Base-by-base conservation (phyloP, 2,113 vertebrate species). In the Fulica atra region DNA sequence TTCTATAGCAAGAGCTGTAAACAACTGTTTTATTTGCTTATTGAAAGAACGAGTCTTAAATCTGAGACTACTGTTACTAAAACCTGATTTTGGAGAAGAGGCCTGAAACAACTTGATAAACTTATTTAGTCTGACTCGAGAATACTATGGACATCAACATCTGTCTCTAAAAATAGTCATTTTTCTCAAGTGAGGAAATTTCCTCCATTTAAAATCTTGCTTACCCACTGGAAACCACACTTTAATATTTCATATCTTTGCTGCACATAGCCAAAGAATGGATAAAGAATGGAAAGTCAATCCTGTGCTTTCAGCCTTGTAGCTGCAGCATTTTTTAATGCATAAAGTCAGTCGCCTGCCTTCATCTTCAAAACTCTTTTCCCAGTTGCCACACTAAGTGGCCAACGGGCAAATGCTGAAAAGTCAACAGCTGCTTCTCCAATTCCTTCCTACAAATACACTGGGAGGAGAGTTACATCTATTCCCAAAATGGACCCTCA, bases 211-310 rank as follows among this genome's bases (percentile, higher is more conserved):
- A 93, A 89, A 95, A 95, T 95, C 81, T 64, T 95, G 92, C 91
- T 88, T 95, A 93, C 90, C 83, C 78, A 46, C 90, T 92, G 65
- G 77, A 97, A 96, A 94, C 64, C 68, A 81, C 74, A 77, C 68
- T 90, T 96, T 20, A 96, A 90, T 96, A 95, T 93, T 96, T 95
- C 89, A 86, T 93, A 74, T 71, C 88, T 92, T 72, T 61, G 69
- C 92, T 92, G 95, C 69, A 89, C 61, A 81, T 35, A 36, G 50
- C 65, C 65, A 79, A 94, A 81, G 69, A 86, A 70, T 20, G 42
- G 82, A 89, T 51, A 26, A 82, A 86, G 51, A 95, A 38, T 17
- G 11, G 61, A 69, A 96, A 93, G 92, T 54, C 88, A 91, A 91
- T 72, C 77, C 57, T 42, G 40, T 53, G 63, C 92, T 87, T 93